phyloP scores from a whole-genome alignment of 1,140 invertebrate species.

The Dryas iulia region DNA sequence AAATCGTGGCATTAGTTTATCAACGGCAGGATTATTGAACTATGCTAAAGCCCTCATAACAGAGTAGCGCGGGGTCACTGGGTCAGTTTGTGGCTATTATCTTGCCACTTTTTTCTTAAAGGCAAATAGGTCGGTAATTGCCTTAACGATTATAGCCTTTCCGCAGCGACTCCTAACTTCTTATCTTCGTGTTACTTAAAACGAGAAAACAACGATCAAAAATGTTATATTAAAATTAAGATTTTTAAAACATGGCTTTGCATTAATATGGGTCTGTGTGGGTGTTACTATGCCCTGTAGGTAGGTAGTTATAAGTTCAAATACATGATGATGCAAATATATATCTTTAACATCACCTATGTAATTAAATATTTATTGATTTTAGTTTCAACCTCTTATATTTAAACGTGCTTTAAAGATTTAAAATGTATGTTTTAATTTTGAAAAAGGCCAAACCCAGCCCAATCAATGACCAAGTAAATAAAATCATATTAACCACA shows the following conservation, averaged over 20 bases:
- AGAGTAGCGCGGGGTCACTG: constrained; percentile 17
- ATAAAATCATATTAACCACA: no score
- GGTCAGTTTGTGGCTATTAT: constrained; percentile 30
- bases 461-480: no score
- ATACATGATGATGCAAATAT: no score
- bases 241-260: neutral
- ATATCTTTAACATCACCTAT: no score
- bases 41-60: constrained; percentile 5
- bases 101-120: constrained; percentile 22
- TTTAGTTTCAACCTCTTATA: no score
- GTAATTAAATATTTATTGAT: no score
- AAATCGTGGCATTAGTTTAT: neutral
- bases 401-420: no score
- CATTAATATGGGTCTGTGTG: no score
- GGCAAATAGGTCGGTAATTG: constrained; percentile 25
- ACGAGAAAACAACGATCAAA: constrained; percentile 7
- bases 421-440: no score
- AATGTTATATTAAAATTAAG: neutral
- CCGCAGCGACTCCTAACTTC: constrained; percentile 18
- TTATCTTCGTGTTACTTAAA: constrained; percentile 20
- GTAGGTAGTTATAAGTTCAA: no score
- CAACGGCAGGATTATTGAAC: neutral
- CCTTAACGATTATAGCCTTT: constrained; percentile 26
- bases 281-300: no score
- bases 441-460: no score